These are phyloP conservation scores for Urocyon cinereoargenteus DNA, from an alignment of 2,797 vertebrate species.

Conservation along the genomic window DNA sequence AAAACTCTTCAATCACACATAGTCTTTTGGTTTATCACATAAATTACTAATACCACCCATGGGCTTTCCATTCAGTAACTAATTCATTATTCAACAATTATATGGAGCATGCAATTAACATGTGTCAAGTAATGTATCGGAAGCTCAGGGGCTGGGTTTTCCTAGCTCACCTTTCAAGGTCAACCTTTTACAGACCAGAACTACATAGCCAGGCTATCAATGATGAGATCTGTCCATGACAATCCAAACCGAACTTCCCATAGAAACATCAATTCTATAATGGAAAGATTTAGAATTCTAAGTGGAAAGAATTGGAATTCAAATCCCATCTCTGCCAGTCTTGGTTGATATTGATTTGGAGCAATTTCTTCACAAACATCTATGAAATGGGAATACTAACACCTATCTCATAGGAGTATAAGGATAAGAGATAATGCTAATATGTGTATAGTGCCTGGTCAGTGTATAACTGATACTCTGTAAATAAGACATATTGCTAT, in stretches of 20 bases:
- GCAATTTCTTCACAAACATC: background rate
- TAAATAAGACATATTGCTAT: background rate
- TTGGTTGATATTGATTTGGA: background rate
- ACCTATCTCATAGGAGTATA: background rate
- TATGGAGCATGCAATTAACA: background rate
- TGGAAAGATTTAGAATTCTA: background rate
- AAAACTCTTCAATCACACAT: background rate
- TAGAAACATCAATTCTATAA: background rate
- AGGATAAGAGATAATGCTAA: background rate
- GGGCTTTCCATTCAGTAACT: background rate
- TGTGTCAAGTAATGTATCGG: background rate
- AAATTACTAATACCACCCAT: background rate
- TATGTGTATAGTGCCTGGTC: background rate
- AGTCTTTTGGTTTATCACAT: conserved; percentile 12
- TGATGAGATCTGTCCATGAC: background rate
- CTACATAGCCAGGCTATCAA: background rate
- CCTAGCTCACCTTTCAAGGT: background rate
- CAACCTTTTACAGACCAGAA: background rate
- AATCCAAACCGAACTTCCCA: background rate
- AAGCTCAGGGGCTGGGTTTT: background rate
- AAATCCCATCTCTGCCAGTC: background rate
- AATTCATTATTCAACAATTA: background rate
- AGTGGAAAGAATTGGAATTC: background rate
- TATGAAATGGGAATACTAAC: background rate
- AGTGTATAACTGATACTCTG: background rate